Evolutionary conservation across 2,888 invertebrate genomes (phyloP), one percentile per base, ranked within the genome.

Genomic region (Zeuzera pyrina): DNA sequence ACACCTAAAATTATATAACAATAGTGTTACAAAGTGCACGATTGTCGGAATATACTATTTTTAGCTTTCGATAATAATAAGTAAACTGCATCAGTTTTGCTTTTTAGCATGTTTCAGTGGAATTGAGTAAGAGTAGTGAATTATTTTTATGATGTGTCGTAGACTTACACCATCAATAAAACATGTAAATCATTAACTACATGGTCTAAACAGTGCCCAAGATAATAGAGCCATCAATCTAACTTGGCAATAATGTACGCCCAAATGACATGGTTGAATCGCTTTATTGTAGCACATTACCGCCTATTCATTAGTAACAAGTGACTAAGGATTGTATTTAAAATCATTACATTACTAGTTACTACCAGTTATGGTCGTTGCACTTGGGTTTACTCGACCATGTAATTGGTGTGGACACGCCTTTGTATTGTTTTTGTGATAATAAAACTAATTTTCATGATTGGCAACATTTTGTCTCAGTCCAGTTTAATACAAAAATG

Each of bases 361-460:
- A n/a, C n/a, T n/a, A n/a, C n/a, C n/a, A n/a, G n/a, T n/a, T n/a
- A 61, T 57, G 61, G 58, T 56, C 51, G 46, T 50, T 62, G 58
- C 60, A 57, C 57, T 49, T 52, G 52, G 46, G 48, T 40, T 12
- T 61, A 72, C 62, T 69, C 68, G 52, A 71, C 53, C 72, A 50
- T 66, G 57, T 60, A 70, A 72, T 71, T 58, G 49, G 45, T 52
- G 38, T 35, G 35, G 43, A 45, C 50, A 39, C 49, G 46, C 43
- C 35, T 41, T 25, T 8, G 25, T 25, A 12, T 25, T 25, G 25
- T 25, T 25, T 12, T 25, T 8, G 8, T n/a, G n/a, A n/a, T n/a
- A n/a, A n/a, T 22, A 10, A 22, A 11, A 22, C 10, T 22, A 11
- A 22, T 22, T 22, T 10, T 10, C 11, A 8, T 22, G n/a, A 22